These are phyloP conservation scores for Trissoscelio sp. DNA, from an alignment of 2,888 invertebrate species.

Conservation along the genomic window DNA sequence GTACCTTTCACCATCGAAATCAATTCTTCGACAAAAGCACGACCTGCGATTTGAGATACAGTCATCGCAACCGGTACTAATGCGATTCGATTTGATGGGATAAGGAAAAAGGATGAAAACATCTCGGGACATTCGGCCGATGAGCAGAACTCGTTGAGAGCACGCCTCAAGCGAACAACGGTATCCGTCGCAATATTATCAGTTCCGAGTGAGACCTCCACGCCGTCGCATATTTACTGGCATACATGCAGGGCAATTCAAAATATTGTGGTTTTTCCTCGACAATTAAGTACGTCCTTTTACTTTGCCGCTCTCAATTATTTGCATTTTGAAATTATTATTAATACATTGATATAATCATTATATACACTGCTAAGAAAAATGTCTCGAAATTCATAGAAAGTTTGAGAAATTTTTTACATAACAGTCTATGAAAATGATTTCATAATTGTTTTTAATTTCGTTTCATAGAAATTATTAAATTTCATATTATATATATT, in stretches of 20 bases:
- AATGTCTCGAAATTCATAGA: no score
- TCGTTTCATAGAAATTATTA: no score
- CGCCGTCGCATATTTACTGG: slow-evolving; percentile 52
- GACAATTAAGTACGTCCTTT: no score
- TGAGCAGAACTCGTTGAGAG: slow-evolving; percentile 59
- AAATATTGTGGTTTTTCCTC: slow-evolving; percentile 34
- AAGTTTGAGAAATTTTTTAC: no score
- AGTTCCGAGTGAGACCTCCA: slow-evolving; percentile 61
- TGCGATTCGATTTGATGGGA: slow-evolving; percentile 59
- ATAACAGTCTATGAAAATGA: no score
- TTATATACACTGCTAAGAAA: no score
- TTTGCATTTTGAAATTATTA: no score
- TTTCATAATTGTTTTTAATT: no score
- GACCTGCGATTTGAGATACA: slow-evolving; percentile 59
- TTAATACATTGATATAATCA: no score
- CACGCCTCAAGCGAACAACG: slow-evolving; percentile 61
- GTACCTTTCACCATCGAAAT: slow-evolving; percentile 56
- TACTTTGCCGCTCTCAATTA: no score
- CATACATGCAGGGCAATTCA: slow-evolving; percentile 38
- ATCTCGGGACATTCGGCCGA: slow-evolving; percentile 42
- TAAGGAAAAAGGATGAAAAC: slow-evolving; percentile 58
- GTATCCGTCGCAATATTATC: slow-evolving; percentile 65
- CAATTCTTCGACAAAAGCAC: slow-evolving; percentile 61
- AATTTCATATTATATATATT: no score
- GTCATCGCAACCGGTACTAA: slow-evolving; percentile 60